Conservation (phyloP, 2,888 invertebrate genomes). For the Crocallis elinguaria region DNA sequence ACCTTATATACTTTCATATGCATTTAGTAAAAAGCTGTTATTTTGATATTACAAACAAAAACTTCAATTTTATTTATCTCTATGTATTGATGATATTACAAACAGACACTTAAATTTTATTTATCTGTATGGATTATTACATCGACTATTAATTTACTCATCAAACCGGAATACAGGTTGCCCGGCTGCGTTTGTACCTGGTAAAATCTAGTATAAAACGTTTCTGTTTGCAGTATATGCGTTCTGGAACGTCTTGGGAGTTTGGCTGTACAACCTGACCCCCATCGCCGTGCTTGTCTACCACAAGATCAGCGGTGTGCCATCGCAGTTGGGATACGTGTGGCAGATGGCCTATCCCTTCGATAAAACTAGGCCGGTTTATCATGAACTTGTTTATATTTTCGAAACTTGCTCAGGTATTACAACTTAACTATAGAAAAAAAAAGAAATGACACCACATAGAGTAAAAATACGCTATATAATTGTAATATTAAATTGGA, state of each 20-base stretch:
- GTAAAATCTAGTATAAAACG: not conserved
- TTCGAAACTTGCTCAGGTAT: conserved; percentile 66
- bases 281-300: conserved; percentile 60
- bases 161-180: not conserved
- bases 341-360: conserved; percentile 70
- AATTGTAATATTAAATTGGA: no score
- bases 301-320: conserved; percentile 46
- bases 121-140: no score
- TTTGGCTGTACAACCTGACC: conserved; percentile 63
- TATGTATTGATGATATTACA: no score
- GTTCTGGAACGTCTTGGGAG: conserved; percentile 63
- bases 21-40: no score
- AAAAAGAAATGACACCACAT: no score
- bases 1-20: no score
- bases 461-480: no score
- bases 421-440: no score
- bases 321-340: conserved; percentile 58
- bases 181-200: not conserved
- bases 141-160: no score
- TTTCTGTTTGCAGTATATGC: conserved; percentile 58
- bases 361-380: conserved; percentile 60
- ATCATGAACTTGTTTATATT: conserved; percentile 57
- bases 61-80: no score
- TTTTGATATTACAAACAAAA: no score
- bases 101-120: no score